Evolutionary conservation across 2,888 invertebrate genomes (phyloP).

Genomic region (Aleiodes leptofemur): DNA sequence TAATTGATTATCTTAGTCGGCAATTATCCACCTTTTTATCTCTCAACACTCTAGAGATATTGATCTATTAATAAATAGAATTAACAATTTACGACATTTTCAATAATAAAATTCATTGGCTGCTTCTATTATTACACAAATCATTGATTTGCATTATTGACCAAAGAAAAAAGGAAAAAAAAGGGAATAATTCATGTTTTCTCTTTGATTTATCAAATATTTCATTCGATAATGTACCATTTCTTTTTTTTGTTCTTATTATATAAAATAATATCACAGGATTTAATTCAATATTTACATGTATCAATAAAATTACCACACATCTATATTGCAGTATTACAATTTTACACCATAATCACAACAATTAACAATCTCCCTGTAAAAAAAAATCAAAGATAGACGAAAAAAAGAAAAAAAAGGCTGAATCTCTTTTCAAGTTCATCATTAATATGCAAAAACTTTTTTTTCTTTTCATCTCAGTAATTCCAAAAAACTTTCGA

Average conservation of each 20-base stretch:
- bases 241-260: slow-evolving; percentile 21
- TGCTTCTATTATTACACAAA: not conserved
- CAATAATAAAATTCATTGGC: not conserved
- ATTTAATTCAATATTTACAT: slow-evolving; percentile 43
- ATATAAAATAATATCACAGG: slow-evolving; percentile 56
- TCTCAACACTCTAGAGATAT: no score
- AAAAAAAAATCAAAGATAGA: no score
- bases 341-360: not conserved
- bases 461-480: no score
- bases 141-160: not conserved
- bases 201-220: slow-evolving; percentile 19
- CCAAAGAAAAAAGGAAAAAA: not conserved
- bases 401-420: no score
- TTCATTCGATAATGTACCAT: slow-evolving; percentile 5
- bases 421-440: no score
- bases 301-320: not conserved
- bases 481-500: no score
- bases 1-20: slow-evolving; percentile 2
- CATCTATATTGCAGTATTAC: not conserved
- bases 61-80: not conserved
- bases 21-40: slow-evolving; percentile 2
- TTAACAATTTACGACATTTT: not conserved
- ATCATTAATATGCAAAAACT: no score
- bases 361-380: not conserved
- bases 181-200: slow-evolving; percentile 13